phyloP scores from a whole-genome alignment of 2,888 invertebrate genomes.

The Habroteleia sp. region DNA sequence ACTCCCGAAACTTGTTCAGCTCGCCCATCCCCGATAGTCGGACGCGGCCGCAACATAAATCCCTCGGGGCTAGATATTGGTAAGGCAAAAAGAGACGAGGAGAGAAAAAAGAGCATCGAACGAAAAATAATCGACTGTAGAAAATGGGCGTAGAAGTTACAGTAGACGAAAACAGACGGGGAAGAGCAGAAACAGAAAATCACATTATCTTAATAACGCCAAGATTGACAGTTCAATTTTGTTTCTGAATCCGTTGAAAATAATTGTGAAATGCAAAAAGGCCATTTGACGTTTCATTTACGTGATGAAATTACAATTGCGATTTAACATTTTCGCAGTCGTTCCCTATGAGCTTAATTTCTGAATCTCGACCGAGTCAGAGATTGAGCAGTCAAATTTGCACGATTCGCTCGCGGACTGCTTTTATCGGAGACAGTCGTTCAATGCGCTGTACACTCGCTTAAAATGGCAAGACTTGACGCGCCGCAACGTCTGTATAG shows the following conservation, averaged over 20 bases:
- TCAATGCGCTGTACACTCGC: constrained; percentile 11
- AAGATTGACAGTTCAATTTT: constrained; percentile 45
- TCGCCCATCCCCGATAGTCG: constrained; percentile 39
- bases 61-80: constrained; percentile 68
- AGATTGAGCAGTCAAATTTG: constrained; percentile 3
- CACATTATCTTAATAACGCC: constrained; percentile 36
- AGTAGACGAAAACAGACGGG: constrained; percentile 27
- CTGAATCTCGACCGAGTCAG: too few species aligned
- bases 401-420: constrained; percentile 7
- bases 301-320: neutral
- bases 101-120: constrained; percentile 35
- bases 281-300: neutral
- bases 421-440: constrained; percentile 18
- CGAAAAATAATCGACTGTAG: constrained; percentile 49
- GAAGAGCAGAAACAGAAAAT: constrained; percentile 18
- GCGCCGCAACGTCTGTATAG: constrained; percentile 2
- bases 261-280: constrained; percentile 13
- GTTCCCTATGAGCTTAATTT: too few species aligned
- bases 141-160: constrained; percentile 38
- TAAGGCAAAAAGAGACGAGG: constrained; percentile 65
- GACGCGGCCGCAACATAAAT: constrained; percentile 68
- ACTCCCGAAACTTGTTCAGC: constrained; percentile 66
- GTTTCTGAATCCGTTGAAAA: constrained; percentile 14
- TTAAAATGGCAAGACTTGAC: constrained; percentile 1
- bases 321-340: neutral